A percentile compares a stretch with the other conserved stretches of the same genome.
phyloP scores from a whole-genome alignment of 2,113 vertebrate genomes.

The Chitala chitala region DNA sequence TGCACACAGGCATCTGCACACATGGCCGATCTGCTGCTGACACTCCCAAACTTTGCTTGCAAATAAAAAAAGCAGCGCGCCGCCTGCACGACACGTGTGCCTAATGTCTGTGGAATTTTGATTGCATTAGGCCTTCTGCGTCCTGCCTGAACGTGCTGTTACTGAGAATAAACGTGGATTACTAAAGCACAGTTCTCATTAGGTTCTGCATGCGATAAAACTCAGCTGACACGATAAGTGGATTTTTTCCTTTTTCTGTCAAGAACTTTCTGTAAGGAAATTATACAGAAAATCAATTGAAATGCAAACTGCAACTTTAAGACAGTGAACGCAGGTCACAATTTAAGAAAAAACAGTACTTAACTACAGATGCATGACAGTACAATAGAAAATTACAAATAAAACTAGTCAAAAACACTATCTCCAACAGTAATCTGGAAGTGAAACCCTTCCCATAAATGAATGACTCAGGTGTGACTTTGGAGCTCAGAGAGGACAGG shows the following conservation, averaged over 20 bases:
- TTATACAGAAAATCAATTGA: conserved; percentile 23
- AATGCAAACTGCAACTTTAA: background rate
- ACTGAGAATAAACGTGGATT: conserved; percentile 54
- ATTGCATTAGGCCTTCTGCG: conserved; percentile 45
- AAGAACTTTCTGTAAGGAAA: background rate
- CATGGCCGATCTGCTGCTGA: background rate
- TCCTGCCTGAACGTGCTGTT: conserved; percentile 38
- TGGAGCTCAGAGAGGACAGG: conserved; percentile 16
- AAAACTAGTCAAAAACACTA: background rate
- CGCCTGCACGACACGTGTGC: conserved; percentile 53
- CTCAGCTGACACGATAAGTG: conserved; percentile 31
- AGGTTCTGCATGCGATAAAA: conserved; percentile 54
- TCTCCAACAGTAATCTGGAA: background rate
- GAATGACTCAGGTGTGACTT: background rate
- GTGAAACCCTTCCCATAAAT: background rate
- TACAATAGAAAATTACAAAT: background rate
- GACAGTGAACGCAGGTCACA: too few species aligned
- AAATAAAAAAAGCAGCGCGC: conserved; percentile 48
- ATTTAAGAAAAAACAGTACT: background rate
- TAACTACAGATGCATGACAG: background rate
- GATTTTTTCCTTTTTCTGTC: conserved; percentile 27
- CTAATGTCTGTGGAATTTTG: conserved; percentile 60
- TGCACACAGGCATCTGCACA: background rate
- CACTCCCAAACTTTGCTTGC: conserved; percentile 41
- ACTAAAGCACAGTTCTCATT: conserved; percentile 59